Evolutionary conservation across 2,797 vertebrate genomes (phyloP).

Genomic region (Rhyacichthys aspro): DNA sequence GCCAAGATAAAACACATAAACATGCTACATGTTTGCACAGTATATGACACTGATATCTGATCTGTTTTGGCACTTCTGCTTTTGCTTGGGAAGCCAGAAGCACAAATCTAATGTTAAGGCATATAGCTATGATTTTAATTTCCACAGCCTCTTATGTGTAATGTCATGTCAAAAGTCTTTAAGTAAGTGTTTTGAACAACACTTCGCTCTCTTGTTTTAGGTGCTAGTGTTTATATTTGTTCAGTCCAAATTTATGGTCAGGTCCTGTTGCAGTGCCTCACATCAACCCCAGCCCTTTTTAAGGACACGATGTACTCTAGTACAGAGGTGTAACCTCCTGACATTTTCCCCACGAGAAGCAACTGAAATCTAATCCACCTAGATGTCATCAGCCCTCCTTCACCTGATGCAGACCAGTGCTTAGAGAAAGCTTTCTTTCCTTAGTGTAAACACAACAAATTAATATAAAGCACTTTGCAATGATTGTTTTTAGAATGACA

Average conservation of each 20-base stretch:
- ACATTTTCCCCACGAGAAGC: constrained; percentile 54
- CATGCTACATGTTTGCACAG: too few relatives aligned
- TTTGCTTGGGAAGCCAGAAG: too few relatives aligned
- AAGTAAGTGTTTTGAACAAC: neutral
- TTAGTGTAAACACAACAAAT: constrained; percentile 46
- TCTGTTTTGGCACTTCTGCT: too few relatives aligned
- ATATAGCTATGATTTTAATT: too few relatives aligned
- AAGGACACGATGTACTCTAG: constrained; percentile 48
- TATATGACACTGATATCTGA: too few relatives aligned
- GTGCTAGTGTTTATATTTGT: neutral
- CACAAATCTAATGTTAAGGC: too few relatives aligned
- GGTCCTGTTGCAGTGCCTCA: constrained; percentile 38
- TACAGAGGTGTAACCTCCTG: constrained; percentile 54
- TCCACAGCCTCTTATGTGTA: neutral
- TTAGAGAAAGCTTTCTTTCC: constrained; percentile 15
- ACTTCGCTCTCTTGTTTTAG: constrained; percentile 5
- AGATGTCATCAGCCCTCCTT: constrained; percentile 35
- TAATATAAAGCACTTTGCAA: constrained; percentile 12
- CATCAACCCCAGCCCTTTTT: constrained; percentile 21
- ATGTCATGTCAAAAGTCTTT: too few relatives aligned
- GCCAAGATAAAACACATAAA: too few relatives aligned
- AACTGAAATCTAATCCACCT: constrained; percentile 63
- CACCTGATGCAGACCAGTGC: constrained; percentile 46
- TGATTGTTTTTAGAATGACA: neutral
- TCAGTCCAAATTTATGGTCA: constrained; percentile 38